A percentile compares a stretch with the other conserved stretches of the same genome.
These are phyloP conservation scores for Ibidorhyncha struthersii DNA, from an alignment of 2,113 vertebrate species.

Conservation along the genomic window DNA sequence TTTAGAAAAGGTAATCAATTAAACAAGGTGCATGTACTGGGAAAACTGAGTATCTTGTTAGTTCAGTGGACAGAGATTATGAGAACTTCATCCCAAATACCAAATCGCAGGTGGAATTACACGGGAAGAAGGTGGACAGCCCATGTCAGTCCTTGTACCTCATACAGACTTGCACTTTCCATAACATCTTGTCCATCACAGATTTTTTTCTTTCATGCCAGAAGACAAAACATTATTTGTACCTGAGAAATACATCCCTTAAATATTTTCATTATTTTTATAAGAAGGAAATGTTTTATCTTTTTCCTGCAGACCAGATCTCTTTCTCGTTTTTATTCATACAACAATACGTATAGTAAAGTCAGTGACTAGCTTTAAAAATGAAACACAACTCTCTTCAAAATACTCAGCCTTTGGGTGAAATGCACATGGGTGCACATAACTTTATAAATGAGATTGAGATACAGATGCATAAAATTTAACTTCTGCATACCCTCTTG, in stretches of 20 bases:
- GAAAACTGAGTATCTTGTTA: background rate
- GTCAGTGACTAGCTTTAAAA: background rate
- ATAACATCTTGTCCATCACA: accelerated
- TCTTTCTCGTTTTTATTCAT: background rate
- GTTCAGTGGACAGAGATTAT: background rate
- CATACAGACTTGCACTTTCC: background rate
- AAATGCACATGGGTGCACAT: background rate
- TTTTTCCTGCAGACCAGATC: background rate
- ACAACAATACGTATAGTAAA: background rate
- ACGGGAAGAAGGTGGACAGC: background rate
- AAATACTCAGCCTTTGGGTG: background rate
- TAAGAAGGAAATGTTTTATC: background rate
- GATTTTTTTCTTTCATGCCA: background rate
- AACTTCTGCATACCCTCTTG: background rate
- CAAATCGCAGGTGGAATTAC: accelerated
- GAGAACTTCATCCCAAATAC: background rate
- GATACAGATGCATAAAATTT: background rate
- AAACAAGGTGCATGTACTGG: background rate
- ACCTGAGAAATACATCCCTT: background rate
- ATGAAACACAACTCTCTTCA: background rate
- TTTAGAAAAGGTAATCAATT: background rate
- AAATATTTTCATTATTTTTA: background rate
- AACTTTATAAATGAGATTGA: background rate
- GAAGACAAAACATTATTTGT: background rate
- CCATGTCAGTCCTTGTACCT: background rate